phyloP scores from a whole-genome alignment of 1,140 invertebrate species.

The Periplaneta americana region DNA sequence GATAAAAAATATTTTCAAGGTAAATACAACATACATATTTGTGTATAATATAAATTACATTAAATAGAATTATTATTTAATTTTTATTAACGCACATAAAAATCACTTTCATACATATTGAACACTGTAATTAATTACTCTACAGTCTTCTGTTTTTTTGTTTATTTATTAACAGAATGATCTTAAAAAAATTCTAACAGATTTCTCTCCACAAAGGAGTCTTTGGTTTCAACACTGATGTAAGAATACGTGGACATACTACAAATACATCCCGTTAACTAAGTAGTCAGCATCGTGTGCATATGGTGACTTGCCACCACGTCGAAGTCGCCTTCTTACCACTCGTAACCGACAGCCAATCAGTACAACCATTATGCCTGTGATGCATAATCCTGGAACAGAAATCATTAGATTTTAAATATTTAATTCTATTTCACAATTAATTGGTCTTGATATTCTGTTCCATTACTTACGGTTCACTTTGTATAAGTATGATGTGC shows the following conservation, averaged over 20 bases:
- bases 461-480: no score
- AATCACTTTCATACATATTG: not conserved
- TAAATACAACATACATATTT: not conserved
- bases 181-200: not conserved
- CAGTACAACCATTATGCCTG: constrained; percentile 64
- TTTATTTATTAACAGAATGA: not conserved
- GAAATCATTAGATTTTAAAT: no score
- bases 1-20: not conserved
- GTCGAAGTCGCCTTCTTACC: constrained; percentile 63
- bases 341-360: constrained; percentile 75
- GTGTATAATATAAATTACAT: not conserved
- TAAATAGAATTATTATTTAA: not conserved
- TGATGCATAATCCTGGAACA: constrained; percentile 58
- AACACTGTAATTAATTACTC: not conserved
- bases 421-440: no score
- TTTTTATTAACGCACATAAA: not conserved
- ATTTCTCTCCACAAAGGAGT: not conserved
- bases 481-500: no score
- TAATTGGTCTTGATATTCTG: no score
- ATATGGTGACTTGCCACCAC: constrained; percentile 75
- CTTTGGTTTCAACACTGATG: not conserved
- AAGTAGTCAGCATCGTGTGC: constrained; percentile 94
- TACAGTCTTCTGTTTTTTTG: not conserved
- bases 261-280: constrained; percentile 97
- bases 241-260: not conserved